A percentile compares a stretch with the other conserved stretches of the same genome.
Evolutionary conservation across 2,888 invertebrate species (phyloP).

Genomic region (Thereva unica): DNA sequence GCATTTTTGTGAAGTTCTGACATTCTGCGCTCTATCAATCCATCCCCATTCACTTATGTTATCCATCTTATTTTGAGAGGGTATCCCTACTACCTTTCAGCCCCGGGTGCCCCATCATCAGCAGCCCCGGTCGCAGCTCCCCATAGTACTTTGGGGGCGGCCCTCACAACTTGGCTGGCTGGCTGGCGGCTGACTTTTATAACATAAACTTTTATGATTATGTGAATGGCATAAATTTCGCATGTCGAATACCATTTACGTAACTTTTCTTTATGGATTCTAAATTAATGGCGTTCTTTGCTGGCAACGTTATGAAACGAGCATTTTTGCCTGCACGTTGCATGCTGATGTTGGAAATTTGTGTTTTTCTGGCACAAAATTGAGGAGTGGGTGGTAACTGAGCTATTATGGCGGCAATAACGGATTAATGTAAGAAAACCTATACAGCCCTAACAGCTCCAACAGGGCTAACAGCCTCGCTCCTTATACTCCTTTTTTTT

Average conservation of each 20-base stretch:
- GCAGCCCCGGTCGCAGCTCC: no score
- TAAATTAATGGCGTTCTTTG: conserved; percentile 39
- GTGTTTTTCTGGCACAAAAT: conserved; percentile 2
- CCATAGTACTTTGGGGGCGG: no score
- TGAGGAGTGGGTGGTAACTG: conserved; percentile 11
- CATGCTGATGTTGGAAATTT: conserved; percentile 20
- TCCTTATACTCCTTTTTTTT: no score
- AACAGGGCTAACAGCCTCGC: no score
- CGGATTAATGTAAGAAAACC: conserved; percentile 4
- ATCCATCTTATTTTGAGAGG: no score
- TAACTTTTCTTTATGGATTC: conserved; percentile 39
- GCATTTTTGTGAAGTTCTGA: neutral
- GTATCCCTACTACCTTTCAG: no score
- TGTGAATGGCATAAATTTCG: conserved; percentile 37
- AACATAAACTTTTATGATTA: conserved; percentile 29
- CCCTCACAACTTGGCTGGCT: neutral
- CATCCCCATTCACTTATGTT: no score
- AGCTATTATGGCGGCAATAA: conserved; percentile 8
- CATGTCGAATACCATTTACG: conserved; percentile 35
- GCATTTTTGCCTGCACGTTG: conserved; percentile 9
- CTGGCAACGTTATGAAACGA: conserved; percentile 4
- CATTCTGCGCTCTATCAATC: no score
- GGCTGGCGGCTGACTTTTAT: conserved; percentile 13
- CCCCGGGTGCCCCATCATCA: no score
- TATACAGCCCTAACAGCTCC: no score